These are phyloP conservation scores for Apaloderma vittatum DNA, from an alignment of 2,113 vertebrate species.

Conservation along the genomic window DNA sequence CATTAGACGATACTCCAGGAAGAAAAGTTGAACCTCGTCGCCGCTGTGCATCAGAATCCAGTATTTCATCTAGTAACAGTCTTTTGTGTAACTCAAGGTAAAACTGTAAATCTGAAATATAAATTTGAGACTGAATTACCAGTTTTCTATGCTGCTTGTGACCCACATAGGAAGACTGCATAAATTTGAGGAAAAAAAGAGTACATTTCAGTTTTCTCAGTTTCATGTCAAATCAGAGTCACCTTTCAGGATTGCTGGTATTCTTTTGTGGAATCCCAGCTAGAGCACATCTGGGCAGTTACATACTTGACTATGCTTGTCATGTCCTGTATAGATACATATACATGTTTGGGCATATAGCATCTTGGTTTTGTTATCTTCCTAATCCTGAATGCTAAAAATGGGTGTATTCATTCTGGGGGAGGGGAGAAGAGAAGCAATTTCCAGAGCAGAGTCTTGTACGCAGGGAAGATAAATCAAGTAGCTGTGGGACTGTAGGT, in stretches of 20 bases:
- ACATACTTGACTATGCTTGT: neutral
- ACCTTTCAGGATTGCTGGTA: neutral
- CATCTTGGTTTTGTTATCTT: neutral
- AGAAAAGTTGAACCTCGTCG: slow-evolving; percentile 87
- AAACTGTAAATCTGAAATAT: neutral
- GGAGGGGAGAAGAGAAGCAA: neutral
- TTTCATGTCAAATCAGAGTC: neutral
- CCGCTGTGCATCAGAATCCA: slow-evolving; percentile 96
- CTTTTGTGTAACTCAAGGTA: slow-evolving; percentile 92
- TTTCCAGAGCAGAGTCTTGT: neutral
- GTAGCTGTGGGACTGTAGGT: neutral
- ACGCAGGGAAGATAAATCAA: neutral
- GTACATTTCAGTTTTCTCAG: neutral
- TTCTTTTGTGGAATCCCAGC: neutral
- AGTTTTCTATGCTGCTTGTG: neutral
- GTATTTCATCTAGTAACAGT: slow-evolving; percentile 94
- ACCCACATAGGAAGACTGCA: neutral
- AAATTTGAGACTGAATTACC: neutral
- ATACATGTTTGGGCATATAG: neutral
- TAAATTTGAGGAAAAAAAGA: neutral
- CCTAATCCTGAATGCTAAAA: neutral
- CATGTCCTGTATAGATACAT: neutral
- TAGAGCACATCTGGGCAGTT: neutral
- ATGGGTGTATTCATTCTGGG: neutral
- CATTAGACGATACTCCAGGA: slow-evolving; percentile 75